Evolutionary conservation across 1,140 invertebrate species (phyloP), one percentile per base, ranked within the genome.

Genomic region (Microplitis demolitor): DNA sequence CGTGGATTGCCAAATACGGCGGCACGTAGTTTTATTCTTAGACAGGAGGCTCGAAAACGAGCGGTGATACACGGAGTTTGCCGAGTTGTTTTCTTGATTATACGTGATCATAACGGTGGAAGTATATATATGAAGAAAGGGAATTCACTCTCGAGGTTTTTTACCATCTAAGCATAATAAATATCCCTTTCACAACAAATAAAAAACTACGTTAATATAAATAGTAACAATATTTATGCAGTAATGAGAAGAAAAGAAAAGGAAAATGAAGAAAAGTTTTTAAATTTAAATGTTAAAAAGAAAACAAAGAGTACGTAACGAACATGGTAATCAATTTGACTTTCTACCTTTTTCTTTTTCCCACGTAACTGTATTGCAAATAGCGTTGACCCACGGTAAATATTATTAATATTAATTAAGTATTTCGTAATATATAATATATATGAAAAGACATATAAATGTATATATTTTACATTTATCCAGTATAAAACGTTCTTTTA

Each of bases 1-100:
- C 62, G 53, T 61, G 66, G 73, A 77, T 77, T 77, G 71, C 76
- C 76, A 74, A 77, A 77, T 77, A 77, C 74, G 76, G 76, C 73
- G 70, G 73, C 71, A 71, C 63, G 67, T 66, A 69, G 71, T 72
- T 72, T 72, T 77, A 77, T 77, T 77, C 76, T 77, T 77, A 75
- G 76, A 73, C 73, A 66, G 45, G 39, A 45, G 39, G 39, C 39
- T 62, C 72, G 71, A 70, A 66, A 50, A 67, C 34, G 64, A 74
- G 71, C 71, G 75, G 71, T 68, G 56, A 39, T 62, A 34, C 35
- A 58, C 75, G 75, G 66, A 71, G 69, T 63, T 71, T 66, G 34
- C 69, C 75, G 64, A 71, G 69, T 60, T 67, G 8, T 31, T 64
- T 14, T 11, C n/a, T 67, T 39, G 50, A 54, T 53, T 53, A 67